Conservation (phyloP, 2,113 vertebrate species). For the Ageneiosus marmoratus region DNA sequence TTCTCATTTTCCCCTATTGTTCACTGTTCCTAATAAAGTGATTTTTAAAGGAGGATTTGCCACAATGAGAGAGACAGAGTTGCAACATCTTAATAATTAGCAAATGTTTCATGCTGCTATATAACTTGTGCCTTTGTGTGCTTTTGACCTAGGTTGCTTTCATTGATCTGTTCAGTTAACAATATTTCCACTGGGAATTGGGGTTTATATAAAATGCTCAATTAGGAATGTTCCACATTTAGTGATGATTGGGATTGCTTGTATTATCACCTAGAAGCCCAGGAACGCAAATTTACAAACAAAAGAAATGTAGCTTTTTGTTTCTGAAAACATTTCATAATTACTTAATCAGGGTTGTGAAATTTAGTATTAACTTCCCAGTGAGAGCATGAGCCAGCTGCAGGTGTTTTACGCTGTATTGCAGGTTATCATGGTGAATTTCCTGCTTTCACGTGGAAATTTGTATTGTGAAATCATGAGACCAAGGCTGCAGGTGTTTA, state of each 20-base stretch:
- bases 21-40: too few species aligned
- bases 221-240: background rate
- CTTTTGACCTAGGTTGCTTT: background rate
- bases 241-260: background rate
- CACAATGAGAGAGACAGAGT: too few species aligned
- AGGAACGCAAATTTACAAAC: too few species aligned
- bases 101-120: background rate
- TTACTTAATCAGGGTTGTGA: background rate
- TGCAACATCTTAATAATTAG: background rate
- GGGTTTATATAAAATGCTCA: background rate
- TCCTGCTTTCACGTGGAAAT: constrained; percentile 69
- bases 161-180: background rate
- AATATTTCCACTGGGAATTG: background rate
- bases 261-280: background rate
- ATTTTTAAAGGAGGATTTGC: too few species aligned
- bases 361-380: background rate
- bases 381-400: background rate
- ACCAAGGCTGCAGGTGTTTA: constrained; percentile 68
- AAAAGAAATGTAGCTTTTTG: background rate
- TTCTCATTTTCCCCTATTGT: too few species aligned
- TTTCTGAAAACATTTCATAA: background rate
- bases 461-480: constrained; percentile 52
- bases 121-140: background rate
- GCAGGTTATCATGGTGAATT: constrained; percentile 27
- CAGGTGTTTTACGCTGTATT: constrained; percentile 27